Percentiles rank a stretch among this genome's conserved stretches.
Evolutionary conservation across 2,888 invertebrate genomes (phyloP).

Genomic region (Drosophila gaucha): DNA sequence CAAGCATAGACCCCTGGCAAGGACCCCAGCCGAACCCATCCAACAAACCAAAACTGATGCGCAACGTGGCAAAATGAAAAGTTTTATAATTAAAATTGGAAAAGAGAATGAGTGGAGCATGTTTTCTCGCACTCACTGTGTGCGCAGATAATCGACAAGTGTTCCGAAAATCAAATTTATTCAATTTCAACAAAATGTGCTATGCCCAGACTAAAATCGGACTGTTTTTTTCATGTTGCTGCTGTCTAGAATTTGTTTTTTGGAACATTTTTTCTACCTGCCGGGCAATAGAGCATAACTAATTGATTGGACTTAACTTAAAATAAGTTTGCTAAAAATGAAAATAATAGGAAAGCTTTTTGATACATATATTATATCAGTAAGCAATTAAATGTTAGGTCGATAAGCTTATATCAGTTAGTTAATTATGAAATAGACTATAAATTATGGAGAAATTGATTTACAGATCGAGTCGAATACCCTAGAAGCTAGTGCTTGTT

Average conservation of each 20-base stretch:
- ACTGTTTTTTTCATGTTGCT: too few relatives aligned
- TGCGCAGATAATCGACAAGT: conserved; percentile 22
- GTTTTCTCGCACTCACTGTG: conserved; percentile 31
- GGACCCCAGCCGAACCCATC: conserved; percentile 14
- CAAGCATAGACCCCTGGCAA: conserved; percentile 59
- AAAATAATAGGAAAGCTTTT: too few relatives aligned
- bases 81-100: conserved; percentile 84
- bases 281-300: not conserved
- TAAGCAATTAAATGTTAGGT: too few relatives aligned
- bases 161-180: conserved; percentile 26
- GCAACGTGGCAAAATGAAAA: conserved; percentile 79
- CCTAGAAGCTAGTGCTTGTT: too few relatives aligned
- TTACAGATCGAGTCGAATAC: too few relatives aligned
- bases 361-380: too few relatives aligned
- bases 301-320: not conserved
- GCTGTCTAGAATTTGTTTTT: not conserved
- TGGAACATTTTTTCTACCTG: not conserved
- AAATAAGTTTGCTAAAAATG: not conserved
- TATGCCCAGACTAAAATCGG: not conserved
- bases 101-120: conserved; percentile 50
- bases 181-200: not conserved
- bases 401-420: too few relatives aligned
- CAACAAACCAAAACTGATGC: conserved; percentile 39
- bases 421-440: too few relatives aligned
- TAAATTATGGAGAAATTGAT: too few relatives aligned